These are phyloP conservation scores for Syngnathus scovelli DNA, from an alignment of 2,113 vertebrate genomes.

Conservation along the genomic window DNA sequence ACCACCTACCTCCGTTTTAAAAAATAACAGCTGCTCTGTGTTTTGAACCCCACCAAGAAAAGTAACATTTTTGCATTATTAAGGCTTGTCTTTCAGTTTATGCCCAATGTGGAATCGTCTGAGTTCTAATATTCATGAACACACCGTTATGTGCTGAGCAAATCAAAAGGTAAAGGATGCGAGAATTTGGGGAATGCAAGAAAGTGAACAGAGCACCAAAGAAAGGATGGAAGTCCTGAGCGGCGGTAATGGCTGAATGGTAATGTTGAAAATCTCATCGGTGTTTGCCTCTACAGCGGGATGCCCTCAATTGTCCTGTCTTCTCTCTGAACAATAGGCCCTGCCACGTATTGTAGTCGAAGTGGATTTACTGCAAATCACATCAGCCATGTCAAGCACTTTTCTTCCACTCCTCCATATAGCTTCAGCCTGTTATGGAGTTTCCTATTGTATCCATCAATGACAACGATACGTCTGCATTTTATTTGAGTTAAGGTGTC, in stretches of 20 bases:
- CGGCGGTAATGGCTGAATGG: slow-evolving; percentile 48
- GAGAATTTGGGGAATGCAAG: slow-evolving; percentile 42
- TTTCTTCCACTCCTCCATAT: slow-evolving; percentile 14
- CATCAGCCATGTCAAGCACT: slow-evolving; percentile 10
- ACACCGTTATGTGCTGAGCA: slow-evolving; percentile 44
- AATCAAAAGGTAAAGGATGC: slow-evolving; percentile 44
- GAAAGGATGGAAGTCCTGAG: slow-evolving; percentile 40
- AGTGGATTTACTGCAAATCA: slow-evolving; percentile 32
- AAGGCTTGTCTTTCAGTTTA: slow-evolving; percentile 7
- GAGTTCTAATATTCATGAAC: slow-evolving; percentile 34
- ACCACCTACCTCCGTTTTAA: slow-evolving; percentile 27
- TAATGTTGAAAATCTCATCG: slow-evolving; percentile 43
- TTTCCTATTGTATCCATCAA: slow-evolving; percentile 30
- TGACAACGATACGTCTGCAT: slow-evolving; percentile 13
- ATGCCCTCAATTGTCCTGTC: slow-evolving; percentile 16
- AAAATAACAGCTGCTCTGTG: slow-evolving; percentile 34
- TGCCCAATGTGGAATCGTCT: slow-evolving; percentile 24
- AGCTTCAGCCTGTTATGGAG: slow-evolving; percentile 22
- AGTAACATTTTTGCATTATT: slow-evolving; percentile 23
- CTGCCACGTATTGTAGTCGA: slow-evolving; percentile 20
- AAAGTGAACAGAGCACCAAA: slow-evolving; percentile 35
- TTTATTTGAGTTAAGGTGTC: slow-evolving; percentile 26
- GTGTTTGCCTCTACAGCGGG: slow-evolving; percentile 32
- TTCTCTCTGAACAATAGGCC: slow-evolving; percentile 25
- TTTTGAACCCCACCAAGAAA: slow-evolving; percentile 25